A percentile compares a stretch with the other conserved stretches of the same genome.
Evolutionary conservation across 2,888 invertebrate genomes (phyloP).

Genomic region (Drosophila testacea): DNA sequence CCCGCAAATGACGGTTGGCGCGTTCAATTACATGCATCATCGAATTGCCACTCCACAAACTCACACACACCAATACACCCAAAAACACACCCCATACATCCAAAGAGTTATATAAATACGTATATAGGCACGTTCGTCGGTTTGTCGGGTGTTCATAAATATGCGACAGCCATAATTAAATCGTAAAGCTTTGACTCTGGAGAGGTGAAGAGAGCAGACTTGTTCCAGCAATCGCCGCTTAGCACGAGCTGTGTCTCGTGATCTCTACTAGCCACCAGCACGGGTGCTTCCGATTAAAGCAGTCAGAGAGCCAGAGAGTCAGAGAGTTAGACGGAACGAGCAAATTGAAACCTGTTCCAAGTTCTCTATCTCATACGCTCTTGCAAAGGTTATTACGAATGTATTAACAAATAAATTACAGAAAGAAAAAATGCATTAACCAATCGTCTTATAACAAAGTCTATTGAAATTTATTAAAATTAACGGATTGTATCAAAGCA

Average conservation of each 20-base stretch:
- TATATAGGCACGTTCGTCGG: conserved; percentile 43
- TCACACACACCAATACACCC: conserved; percentile 13
- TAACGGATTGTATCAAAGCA: too few species aligned
- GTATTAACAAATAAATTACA: background rate
- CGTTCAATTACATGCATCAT: conserved; percentile 69
- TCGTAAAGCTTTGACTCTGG: conserved; percentile 11
- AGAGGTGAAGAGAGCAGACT: conserved; percentile 11
- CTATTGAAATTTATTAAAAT: too few species aligned
- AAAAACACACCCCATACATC: background rate
- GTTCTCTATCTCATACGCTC: conserved; percentile 14
- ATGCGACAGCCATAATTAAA: conserved; percentile 60
- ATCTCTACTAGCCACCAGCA: conserved; percentile 41
- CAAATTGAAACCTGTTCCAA: conserved; percentile 32
- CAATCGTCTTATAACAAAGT: too few species aligned
- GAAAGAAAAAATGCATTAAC: background rate
- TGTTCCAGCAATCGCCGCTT: conserved; percentile 47
- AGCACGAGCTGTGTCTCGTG: conserved; percentile 74
- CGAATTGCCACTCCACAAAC: conserved; percentile 47
- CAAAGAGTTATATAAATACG: conserved; percentile 13
- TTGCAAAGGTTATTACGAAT: background rate
- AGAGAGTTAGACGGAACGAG: conserved; percentile 38
- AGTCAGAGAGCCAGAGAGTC: conserved; percentile 46
- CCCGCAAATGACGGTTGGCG: conserved; percentile 33
- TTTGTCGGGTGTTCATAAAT: conserved; percentile 59
- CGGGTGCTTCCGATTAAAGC: conserved; percentile 69